These are phyloP conservation scores for Ornithoptera alexandrae DNA, from an alignment of 2,888 invertebrate genomes.

Conservation along the genomic window DNA sequence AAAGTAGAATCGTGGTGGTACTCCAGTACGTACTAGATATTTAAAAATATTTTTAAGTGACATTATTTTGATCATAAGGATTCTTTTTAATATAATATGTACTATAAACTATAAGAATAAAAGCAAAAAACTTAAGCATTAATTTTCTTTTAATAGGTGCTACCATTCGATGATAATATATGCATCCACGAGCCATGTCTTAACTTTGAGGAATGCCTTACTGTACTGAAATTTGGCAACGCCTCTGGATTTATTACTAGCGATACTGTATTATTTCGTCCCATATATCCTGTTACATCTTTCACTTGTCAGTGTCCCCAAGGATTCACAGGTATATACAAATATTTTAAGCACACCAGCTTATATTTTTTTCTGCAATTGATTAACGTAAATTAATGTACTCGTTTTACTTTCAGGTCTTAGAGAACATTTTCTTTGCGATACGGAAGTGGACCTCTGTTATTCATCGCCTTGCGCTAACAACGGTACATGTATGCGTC, in stretches of 20 bases:
- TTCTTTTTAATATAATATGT: too few species aligned
- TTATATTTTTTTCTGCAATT: background rate
- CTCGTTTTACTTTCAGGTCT: conserved; percentile 78
- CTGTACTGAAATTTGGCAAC: conserved; percentile 94
- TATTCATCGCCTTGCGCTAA: conserved; percentile 96
- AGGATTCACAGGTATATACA: conserved; percentile 88
- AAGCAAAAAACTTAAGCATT: background rate
- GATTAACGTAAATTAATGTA: background rate
- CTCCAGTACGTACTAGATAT: too few species aligned
- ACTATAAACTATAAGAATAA: too few species aligned
- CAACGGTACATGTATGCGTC: conserved; percentile 90
- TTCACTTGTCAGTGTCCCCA: conserved; percentile 95
- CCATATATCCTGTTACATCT: conserved; percentile 96
- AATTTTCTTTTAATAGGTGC: conserved; percentile 75
- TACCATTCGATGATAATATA: conserved; percentile 97
- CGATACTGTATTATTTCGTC: conserved; percentile 93
- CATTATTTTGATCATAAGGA: too few species aligned
- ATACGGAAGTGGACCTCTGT: conserved; percentile 97
- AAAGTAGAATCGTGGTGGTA: too few species aligned
- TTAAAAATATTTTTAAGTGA: too few species aligned
- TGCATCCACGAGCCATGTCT: conserved; percentile 97
- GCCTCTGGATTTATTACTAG: conserved; percentile 94
- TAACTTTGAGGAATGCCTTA: conserved; percentile 95
- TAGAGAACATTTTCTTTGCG: conserved; percentile 94
- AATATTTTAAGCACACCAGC: background rate